Percentiles rank a stretch among this genome's conserved stretches.
These are phyloP conservation scores for Trypoxylus dichotomus DNA, from an alignment of 1,140 invertebrate genomes.

Conservation along the genomic window DNA sequence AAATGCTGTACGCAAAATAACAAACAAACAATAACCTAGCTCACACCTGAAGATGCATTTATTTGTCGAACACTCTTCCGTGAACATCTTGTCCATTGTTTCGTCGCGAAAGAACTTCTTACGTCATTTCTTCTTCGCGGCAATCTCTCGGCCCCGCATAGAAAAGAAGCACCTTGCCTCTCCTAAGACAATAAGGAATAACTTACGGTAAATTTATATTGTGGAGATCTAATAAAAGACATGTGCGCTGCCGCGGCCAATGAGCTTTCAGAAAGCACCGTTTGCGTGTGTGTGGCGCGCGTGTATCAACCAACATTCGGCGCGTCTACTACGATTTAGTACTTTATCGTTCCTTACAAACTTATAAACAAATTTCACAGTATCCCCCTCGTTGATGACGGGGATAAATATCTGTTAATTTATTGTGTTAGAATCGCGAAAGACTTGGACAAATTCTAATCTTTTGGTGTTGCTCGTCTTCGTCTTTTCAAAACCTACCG, in stretches of 20 bases:
- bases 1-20: not conserved
- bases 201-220: slow-evolving; percentile 26
- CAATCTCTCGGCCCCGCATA: not conserved
- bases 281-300: slow-evolving; percentile 27
- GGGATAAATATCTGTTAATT: not conserved
- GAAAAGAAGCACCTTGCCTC: not conserved
- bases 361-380: slow-evolving; percentile 15
- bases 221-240: slow-evolving; percentile 26
- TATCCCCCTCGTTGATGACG: not conserved
- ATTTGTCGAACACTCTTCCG: slow-evolving; percentile 21
- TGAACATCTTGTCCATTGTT: slow-evolving; percentile 1
- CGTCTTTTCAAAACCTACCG: not conserved
- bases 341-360: slow-evolving; percentile 12
- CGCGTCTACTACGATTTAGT: slow-evolving; percentile 20
- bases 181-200: slow-evolving; percentile 13
- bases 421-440: not conserved
- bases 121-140: not conserved
- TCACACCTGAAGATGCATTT: not conserved
- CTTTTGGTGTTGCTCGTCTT: not conserved
- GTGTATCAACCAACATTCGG: slow-evolving; percentile 5
- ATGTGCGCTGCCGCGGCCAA: slow-evolving; percentile 22
- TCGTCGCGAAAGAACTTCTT: not conserved
- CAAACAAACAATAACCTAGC: not conserved
- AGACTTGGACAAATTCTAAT: not conserved
- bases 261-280: slow-evolving; percentile 20